Evolutionary conservation across 2,113 vertebrate genomes (phyloP), one percentile per base, ranked within the genome.

Genomic region (Anhinga anhinga): DNA sequence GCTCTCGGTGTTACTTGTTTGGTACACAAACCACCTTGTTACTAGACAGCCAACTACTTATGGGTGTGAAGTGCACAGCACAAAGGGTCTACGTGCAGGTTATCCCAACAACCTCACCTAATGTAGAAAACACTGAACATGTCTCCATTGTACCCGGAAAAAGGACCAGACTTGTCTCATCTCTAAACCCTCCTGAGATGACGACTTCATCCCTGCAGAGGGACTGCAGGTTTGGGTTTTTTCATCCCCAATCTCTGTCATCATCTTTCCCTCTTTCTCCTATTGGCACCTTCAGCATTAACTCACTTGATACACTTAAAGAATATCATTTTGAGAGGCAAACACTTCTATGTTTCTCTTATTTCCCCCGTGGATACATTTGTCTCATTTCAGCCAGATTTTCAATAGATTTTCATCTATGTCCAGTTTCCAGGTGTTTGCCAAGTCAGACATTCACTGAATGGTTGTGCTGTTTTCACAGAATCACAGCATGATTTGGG

Each of bases 1-100:
- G 72, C 55, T 92, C 83, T 73, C 1, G 6, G 69, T 91, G 36
- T 52, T 84, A 95, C 69, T 84, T 86, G 94, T 79, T 84, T 89
- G 61, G 72, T 88, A 92, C 49, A 95, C 83, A 95, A 92, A 94
- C 34, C 88, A 91, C 61, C 34, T 78, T 92, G 65, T 78, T 65
- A 84, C 88, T 69, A 72, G 88, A 92, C 77, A 85, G 91, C 30
- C 82, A 93, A 11, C 63, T 78, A 38, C 91, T 72, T 62, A 36
- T 1, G 66, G 82, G 95, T 2, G 56, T 84, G 88, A 77, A 88
- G 42, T 2, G 2, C 53, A 49, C 1, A 70, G 91, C 83, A 94
- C 82, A 80, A 90, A 93, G 84, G 59, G 53, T 90, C 62, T 86
- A 69, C 21, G 58, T 62, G 45, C 71, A 86, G 26, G 38, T 65